Conservation (phyloP, 2,113 vertebrate genomes). For the Paramormyrops kingsleyae region DNA sequence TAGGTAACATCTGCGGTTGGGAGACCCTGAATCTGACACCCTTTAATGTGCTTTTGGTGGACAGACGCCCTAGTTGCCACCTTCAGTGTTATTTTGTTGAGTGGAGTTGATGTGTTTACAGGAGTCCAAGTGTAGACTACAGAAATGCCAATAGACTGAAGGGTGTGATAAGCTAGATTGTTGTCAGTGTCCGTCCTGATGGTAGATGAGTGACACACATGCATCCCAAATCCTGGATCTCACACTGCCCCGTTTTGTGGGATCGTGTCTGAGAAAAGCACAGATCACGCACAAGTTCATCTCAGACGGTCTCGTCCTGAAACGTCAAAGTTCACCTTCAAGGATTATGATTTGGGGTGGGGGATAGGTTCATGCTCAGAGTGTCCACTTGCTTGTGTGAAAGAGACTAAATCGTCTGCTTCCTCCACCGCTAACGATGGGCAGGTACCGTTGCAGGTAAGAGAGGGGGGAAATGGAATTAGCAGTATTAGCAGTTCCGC, state of each 20-base stretch:
- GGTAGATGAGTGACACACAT: neutral
- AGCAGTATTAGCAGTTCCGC: neutral
- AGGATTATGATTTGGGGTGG: neutral
- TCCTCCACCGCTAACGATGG: neutral
- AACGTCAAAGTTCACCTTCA: neutral
- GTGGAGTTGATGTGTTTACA: constrained; percentile 52
- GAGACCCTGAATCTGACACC: neutral
- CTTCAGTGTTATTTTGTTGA: constrained; percentile 1
- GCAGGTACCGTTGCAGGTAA: neutral
- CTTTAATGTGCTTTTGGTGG: constrained; percentile 42
- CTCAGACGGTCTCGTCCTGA: neutral
- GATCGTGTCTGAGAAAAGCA: constrained; percentile 8
- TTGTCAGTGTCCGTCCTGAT: neutral
- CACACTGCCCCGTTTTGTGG: neutral
- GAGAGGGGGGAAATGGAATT: neutral
- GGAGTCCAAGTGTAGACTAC: constrained; percentile 49
- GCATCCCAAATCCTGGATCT: neutral
- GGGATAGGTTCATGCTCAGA: constrained; percentile 1
- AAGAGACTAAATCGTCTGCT: constrained; percentile 3
- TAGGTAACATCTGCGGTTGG: neutral
- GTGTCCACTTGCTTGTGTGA: constrained; percentile 11
- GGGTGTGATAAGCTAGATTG: neutral
- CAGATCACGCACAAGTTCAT: constrained; percentile 10
- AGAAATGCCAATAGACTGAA: constrained; percentile 10
- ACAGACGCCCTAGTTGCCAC: constrained; percentile 38